Evolutionary conservation across 2,797 vertebrate genomes (phyloP).

Genomic region (Serranus cabrilla): DNA sequence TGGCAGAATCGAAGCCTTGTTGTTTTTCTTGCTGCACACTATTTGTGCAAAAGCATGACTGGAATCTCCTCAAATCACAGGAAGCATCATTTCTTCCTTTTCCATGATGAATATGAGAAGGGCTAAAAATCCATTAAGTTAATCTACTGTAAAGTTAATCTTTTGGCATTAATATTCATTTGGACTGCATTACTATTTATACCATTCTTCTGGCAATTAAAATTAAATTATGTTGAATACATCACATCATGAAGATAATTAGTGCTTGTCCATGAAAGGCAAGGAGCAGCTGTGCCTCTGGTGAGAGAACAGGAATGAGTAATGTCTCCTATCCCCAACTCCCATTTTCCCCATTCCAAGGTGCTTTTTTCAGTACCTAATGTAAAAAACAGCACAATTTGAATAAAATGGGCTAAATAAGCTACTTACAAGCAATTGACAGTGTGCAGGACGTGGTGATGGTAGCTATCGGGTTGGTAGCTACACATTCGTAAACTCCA

Average conservation of each 20-base stretch:
- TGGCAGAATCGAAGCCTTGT: not conserved
- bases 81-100: slow-evolving; percentile 34
- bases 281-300: slow-evolving; percentile 28
- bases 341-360: not conserved
- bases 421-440: slow-evolving; percentile 92
- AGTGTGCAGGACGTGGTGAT: slow-evolving; percentile 93
- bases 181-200: slow-evolving; percentile 53
- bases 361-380: not conserved
- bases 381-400: not conserved
- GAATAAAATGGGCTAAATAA: not conserved
- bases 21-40: slow-evolving; percentile 9
- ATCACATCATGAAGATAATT: slow-evolving; percentile 54
- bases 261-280: slow-evolving; percentile 34
- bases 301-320: not conserved
- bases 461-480: slow-evolving; percentile 90
- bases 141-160: slow-evolving; percentile 52
- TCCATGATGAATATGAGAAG: slow-evolving; percentile 35
- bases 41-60: slow-evolving; percentile 23
- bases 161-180: slow-evolving; percentile 55
- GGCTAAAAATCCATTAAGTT: slow-evolving; percentile 46
- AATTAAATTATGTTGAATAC: slow-evolving; percentile 61
- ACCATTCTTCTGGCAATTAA: slow-evolving; percentile 53
- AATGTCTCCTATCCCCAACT: not conserved
- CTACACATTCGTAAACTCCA: slow-evolving; percentile 94
- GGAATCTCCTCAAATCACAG: slow-evolving; percentile 23